Conservation (phyloP, 1,140 invertebrate species). For the Chironomus tepperi region DNA sequence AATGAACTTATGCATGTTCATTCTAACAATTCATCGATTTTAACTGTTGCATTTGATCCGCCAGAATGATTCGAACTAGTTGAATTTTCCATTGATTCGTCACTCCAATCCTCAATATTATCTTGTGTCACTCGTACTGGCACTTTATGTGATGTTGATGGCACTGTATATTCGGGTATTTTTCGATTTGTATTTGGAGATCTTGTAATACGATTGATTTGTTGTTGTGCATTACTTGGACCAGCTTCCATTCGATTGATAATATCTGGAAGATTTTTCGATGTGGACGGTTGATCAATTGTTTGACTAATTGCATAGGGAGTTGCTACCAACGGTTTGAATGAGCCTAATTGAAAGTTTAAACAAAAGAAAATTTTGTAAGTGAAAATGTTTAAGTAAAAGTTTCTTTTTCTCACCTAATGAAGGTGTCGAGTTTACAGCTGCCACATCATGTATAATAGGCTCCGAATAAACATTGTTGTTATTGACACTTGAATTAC, state of each 20-base stretch:
- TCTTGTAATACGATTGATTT: conserved; percentile 25
- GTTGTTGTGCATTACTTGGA: neutral
- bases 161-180: conserved; percentile 26
- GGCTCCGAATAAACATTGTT: conserved; percentile 33
- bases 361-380: neutral
- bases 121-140: conserved; percentile 25
- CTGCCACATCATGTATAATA: conserved; percentile 27
- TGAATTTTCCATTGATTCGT: conserved; percentile 30
- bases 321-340: conserved; percentile 5
- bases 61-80: conserved; percentile 37
- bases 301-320: conserved; percentile 22
- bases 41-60: conserved; percentile 38
- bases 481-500: conserved; percentile 14
- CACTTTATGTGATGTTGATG: conserved; percentile 21
- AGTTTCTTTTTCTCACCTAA: neutral
- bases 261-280: conserved; percentile 19
- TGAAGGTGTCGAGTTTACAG: conserved; percentile 22
- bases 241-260: neutral
- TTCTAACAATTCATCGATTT: conserved; percentile 37
- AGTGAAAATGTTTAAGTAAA: neutral
- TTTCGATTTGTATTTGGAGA: conserved; percentile 26
- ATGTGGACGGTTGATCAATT: conserved; percentile 19
- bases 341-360: neutral
- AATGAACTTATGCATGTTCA: conserved; percentile 18
- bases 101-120: conserved; percentile 30